Evolutionary conservation across 2,888 invertebrate species (phyloP).

Genomic region (Phortica magna): DNA sequence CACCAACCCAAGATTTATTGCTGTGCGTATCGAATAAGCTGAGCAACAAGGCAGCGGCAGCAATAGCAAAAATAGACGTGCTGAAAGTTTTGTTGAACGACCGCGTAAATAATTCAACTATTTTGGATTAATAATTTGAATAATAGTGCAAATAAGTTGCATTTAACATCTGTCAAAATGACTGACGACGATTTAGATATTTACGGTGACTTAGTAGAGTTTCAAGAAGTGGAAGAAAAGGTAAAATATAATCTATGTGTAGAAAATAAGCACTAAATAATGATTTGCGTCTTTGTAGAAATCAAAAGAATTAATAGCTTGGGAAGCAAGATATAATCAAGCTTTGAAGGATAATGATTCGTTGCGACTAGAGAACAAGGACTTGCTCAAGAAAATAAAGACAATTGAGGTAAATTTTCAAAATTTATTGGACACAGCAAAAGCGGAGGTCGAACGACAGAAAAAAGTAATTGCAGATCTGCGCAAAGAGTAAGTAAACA

Average conservation of each 20-base stretch:
- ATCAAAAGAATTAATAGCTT: slow-evolving; percentile 63
- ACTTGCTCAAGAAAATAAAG: slow-evolving; percentile 63
- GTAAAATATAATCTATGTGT: slow-evolving; percentile 47
- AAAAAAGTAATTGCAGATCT: slow-evolving; percentile 67
- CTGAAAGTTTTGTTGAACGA: too few species aligned
- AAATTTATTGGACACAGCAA: slow-evolving; percentile 73
- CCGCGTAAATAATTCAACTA: too few species aligned
- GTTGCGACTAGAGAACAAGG: slow-evolving; percentile 61
- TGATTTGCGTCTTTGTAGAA: slow-evolving; percentile 55
- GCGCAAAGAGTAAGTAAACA: slow-evolving; percentile 71
- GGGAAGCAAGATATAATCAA: slow-evolving; percentile 62
- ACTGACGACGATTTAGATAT: slow-evolving; percentile 65
- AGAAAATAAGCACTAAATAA: background rate
- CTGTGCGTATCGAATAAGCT: too few species aligned
- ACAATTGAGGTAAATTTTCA: slow-evolving; percentile 71
- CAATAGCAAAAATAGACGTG: too few species aligned
- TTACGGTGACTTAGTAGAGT: slow-evolving; percentile 74
- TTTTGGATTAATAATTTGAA: background rate
- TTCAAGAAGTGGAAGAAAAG: slow-evolving; percentile 66
- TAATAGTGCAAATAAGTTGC: background rate
- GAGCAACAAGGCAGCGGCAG: too few species aligned
- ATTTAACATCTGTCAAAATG: slow-evolving; percentile 1
- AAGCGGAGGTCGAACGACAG: slow-evolving; percentile 72
- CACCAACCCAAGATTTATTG: too few species aligned
- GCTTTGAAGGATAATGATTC: slow-evolving; percentile 57